These are phyloP conservation scores for Ferdinandea cuprea DNA, from an alignment of 2,888 invertebrate species.

Conservation along the genomic window DNA sequence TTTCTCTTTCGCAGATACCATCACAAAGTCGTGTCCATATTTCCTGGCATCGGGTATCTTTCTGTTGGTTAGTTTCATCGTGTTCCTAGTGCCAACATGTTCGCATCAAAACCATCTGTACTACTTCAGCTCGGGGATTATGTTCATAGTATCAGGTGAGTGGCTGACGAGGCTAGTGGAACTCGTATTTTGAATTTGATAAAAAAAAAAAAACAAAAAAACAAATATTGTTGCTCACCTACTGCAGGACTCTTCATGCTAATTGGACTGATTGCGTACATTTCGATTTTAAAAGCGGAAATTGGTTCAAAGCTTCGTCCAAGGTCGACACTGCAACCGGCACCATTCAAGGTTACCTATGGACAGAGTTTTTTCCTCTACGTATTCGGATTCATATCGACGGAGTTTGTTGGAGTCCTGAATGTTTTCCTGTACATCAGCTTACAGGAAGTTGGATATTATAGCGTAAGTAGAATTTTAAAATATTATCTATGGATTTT, in stretches of 20 bases:
- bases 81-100: conserved; percentile 91
- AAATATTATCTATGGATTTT: not conserved
- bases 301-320: conserved; percentile 93
- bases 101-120: conserved; percentile 89
- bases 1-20: conserved; percentile 88
- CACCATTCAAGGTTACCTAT: conserved; percentile 92
- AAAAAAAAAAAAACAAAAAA: too few species aligned
- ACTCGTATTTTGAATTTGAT: not conserved
- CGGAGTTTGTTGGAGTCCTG: conserved; percentile 93
- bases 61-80: conserved; percentile 90
- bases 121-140: conserved; percentile 93
- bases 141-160: conserved; percentile 94
- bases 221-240: conserved; percentile 76
- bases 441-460: conserved; percentile 81
- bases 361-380: conserved; percentile 95
- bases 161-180: conserved; percentile 33
- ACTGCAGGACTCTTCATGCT: conserved; percentile 92
- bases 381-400: conserved; percentile 92
- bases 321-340: conserved; percentile 89
- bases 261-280: conserved; percentile 95
- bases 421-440: conserved; percentile 93
- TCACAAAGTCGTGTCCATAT: conserved; percentile 92
- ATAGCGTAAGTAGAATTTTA: conserved; percentile 79
- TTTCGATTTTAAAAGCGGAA: conserved; percentile 95
- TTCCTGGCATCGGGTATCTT: conserved; percentile 90